Percentiles rank a stretch among this genome's conserved stretches.
Evolutionary conservation across 2,888 invertebrate genomes (phyloP).

Genomic region (Lithophane semibrunnea): DNA sequence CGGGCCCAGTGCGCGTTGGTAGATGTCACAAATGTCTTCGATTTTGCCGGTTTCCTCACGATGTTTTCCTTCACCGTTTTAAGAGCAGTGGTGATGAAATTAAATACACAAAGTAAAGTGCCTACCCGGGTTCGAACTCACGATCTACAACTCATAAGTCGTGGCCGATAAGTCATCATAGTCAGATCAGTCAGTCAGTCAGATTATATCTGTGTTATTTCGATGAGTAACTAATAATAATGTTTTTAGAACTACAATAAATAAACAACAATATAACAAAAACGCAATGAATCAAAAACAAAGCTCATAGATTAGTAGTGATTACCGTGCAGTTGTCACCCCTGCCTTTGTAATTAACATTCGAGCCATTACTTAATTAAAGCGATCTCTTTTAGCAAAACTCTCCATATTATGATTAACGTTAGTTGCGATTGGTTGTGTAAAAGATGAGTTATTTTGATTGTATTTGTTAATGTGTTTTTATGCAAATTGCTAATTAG

Average conservation of each 20-base stretch:
- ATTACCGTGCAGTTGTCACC: conserved; percentile 76
- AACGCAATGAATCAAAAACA: conserved; percentile 69
- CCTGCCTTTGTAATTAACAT: conserved; percentile 93
- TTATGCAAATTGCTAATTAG: conserved; percentile 1
- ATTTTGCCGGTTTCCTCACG: no score
- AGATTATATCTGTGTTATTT: no score
- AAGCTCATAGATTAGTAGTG: conserved; percentile 64
- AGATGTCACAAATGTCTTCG: no score
- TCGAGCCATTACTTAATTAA: conserved; percentile 95
- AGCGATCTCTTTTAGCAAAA: conserved; percentile 89
- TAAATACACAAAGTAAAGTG: no score
- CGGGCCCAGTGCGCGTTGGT: no score
- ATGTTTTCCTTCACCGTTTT: no score
- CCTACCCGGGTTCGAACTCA: no score
- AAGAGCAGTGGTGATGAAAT: no score
- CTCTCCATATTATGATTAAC: conserved; percentile 72
- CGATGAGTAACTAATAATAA: no score
- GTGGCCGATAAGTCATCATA: no score
- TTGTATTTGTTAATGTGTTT: conserved; percentile 12
- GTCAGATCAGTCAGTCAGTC: no score
- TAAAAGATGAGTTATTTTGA: conserved; percentile 44
- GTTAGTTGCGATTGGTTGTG: conserved; percentile 46
- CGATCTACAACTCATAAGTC: no score
- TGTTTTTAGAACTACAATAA: conserved; percentile 1
- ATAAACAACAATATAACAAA: conserved; percentile 53